phyloP scores from a whole-genome alignment of 2,888 invertebrate genomes.

The Caenorhabditis sulstoni region DNA sequence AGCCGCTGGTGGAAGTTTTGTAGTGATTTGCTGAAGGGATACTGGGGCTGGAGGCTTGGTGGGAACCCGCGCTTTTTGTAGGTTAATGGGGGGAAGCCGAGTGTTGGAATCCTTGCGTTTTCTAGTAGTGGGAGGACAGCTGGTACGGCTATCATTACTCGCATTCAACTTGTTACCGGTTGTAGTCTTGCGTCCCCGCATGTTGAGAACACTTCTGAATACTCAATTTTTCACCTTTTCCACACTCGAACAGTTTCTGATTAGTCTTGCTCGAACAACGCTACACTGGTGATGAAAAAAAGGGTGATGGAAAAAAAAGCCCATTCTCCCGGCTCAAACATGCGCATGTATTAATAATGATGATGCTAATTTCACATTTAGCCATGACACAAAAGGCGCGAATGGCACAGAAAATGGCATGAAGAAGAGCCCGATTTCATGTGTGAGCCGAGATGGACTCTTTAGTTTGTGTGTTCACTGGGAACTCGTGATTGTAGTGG shows the following conservation, averaged over 20 bases:
- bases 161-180: constrained; percentile 52
- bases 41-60: constrained; percentile 43
- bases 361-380: constrained; percentile 9
- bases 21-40: constrained; percentile 40
- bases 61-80: constrained; percentile 23
- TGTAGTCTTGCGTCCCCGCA: constrained; percentile 62
- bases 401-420: constrained; percentile 13
- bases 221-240: background rate
- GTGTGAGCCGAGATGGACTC: constrained; percentile 7
- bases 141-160: constrained; percentile 58
- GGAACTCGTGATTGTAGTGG: background rate
- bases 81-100: constrained; percentile 67
- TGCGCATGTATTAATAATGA: constrained; percentile 24
- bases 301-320: constrained; percentile 18
- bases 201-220: constrained; percentile 65
- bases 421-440: constrained; percentile 5
- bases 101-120: constrained; percentile 65
- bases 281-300: constrained; percentile 31
- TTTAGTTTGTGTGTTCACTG: constrained; percentile 3
- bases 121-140: constrained; percentile 64
- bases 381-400: constrained; percentile 40
- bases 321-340: constrained; percentile 34
- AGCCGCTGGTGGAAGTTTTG: constrained; percentile 51
- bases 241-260: background rate
- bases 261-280: constrained; percentile 21